Percentiles rank a stretch among this genome's conserved stretches.
Evolutionary conservation across 30 jellyfish, hydroid and myxozoan species (phyloP).

Genomic region (Turritopsis dohrnii): DNA sequence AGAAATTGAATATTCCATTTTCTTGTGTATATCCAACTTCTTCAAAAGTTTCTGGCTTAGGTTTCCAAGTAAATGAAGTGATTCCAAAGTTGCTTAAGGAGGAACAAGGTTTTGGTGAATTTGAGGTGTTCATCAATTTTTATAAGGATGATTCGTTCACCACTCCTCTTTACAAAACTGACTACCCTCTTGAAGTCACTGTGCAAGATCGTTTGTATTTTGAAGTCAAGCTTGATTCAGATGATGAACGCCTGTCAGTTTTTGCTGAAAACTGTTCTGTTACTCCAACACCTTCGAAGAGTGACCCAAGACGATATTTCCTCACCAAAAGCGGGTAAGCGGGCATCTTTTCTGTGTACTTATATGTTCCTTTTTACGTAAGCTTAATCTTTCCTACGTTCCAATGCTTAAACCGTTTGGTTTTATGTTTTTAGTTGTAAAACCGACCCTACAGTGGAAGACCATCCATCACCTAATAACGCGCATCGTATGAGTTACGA

Average conservation of each 20-base stretch:
- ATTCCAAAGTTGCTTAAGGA: constrained; percentile 57
- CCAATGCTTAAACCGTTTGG: background rate
- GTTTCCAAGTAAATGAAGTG: constrained; percentile 55
- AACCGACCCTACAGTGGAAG: constrained; percentile 47
- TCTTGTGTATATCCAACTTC: constrained; percentile 81
- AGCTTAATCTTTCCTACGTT: background rate
- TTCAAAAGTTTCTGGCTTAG: constrained; percentile 59
- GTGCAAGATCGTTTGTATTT: constrained; percentile 72
- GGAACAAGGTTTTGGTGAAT: constrained; percentile 70
- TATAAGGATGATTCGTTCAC: constrained; percentile 43
- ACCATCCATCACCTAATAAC: constrained; percentile 42
- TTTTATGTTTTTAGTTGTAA: constrained; percentile 44
- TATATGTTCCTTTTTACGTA: too few relatives aligned
- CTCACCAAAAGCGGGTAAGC: constrained; percentile 66
- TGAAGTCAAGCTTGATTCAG: constrained; percentile 60
- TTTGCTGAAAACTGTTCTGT: constrained; percentile 80
- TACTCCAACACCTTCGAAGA: constrained; percentile 48
- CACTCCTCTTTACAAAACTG: constrained; percentile 27
- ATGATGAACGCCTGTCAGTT: constrained; percentile 52
- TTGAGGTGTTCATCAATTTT: constrained; percentile 41
- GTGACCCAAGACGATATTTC: constrained; percentile 54
- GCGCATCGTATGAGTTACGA: constrained; percentile 80
- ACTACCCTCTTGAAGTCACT: constrained; percentile 54
- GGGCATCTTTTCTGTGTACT: too few relatives aligned
- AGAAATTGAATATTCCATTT: constrained; percentile 50